These are phyloP conservation scores for Xestobium rufovillosum DNA, from an alignment of 2,888 invertebrate species.

Conservation along the genomic window DNA sequence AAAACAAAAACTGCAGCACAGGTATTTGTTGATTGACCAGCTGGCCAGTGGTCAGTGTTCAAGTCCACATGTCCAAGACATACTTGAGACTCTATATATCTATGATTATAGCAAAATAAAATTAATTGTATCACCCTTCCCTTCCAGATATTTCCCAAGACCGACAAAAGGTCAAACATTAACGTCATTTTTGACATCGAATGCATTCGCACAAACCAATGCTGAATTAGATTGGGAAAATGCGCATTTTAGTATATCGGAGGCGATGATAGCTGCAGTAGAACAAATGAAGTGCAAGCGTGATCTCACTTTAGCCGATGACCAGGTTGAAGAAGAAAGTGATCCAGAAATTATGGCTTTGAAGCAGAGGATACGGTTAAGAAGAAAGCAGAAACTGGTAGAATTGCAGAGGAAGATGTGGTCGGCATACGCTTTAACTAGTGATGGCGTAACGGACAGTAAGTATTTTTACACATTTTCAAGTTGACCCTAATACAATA, in stretches of 20 bases:
- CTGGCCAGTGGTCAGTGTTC: no score
- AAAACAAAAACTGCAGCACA: no score
- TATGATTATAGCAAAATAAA: no score
- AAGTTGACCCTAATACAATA: background rate
- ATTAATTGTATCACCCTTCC: no score
- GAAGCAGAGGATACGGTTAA: conserved; percentile 55
- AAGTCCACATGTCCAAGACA: no score
- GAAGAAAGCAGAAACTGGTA: conserved; percentile 48
- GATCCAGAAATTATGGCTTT: conserved; percentile 60
- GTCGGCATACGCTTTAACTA: conserved; percentile 36
- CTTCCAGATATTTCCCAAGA: conserved; percentile 47
- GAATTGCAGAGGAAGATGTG: conserved; percentile 39
- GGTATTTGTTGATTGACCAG: no score
- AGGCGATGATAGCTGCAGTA: conserved; percentile 75
- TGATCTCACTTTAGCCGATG: conserved; percentile 44
- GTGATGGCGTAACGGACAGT: conserved; percentile 48
- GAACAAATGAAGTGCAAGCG: conserved; percentile 62
- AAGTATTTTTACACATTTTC: conserved; percentile 27
- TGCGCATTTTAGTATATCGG: conserved; percentile 78
- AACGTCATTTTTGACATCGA: conserved; percentile 63
- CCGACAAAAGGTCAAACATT: conserved; percentile 64
- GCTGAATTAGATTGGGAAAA: conserved; percentile 78
- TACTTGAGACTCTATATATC: no score
- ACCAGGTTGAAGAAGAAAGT: conserved; percentile 51
- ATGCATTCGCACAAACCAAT: conserved; percentile 60